phyloP scores from a whole-genome alignment of 1,140 invertebrate genomes.

The Hetaerina americana region DNA sequence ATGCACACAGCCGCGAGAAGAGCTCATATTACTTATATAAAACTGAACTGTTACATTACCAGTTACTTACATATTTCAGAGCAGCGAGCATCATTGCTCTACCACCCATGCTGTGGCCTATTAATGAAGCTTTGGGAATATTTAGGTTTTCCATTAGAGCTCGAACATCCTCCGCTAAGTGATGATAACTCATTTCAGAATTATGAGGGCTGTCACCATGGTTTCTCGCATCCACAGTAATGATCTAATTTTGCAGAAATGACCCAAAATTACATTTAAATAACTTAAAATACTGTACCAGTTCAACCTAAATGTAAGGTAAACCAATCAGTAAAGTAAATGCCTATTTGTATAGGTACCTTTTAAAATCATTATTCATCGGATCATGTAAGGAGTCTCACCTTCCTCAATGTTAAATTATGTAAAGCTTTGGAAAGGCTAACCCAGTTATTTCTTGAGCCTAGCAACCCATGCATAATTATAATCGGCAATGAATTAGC shows the following conservation, averaged over 20 bases:
- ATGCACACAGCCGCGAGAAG: too few species aligned
- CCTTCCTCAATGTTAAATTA: conserved; percentile 44
- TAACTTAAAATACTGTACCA: conserved; percentile 8
- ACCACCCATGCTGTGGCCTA: conserved; percentile 90
- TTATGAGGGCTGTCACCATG: conserved; percentile 81
- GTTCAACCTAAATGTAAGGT: conserved; percentile 2
- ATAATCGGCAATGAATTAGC: conserved; percentile 46
- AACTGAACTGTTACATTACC: too few species aligned
- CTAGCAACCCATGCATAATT: conserved; percentile 75
- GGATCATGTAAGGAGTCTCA: conserved; percentile 21
- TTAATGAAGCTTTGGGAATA: conserved; percentile 45
- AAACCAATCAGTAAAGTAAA: conserved; percentile 4
- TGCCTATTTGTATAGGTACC: conserved; percentile 6
- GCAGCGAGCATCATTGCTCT: conserved; percentile 67
- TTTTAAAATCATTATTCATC: too few species aligned
- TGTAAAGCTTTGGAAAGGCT: conserved; percentile 59
- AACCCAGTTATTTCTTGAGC: conserved; percentile 76
- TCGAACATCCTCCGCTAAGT: conserved; percentile 59
- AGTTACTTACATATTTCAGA: conserved; percentile 46
- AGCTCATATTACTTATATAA: too few species aligned
- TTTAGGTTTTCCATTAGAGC: conserved; percentile 45
- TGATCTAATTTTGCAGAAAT: conserved; percentile 38
- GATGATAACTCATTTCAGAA: conserved; percentile 49
- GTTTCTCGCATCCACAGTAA: conserved; percentile 74
- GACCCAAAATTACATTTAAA: conserved; percentile 3